Evolutionary conservation across 2,797 vertebrate species (phyloP).

Genomic region (Telmatherina bonti): DNA sequence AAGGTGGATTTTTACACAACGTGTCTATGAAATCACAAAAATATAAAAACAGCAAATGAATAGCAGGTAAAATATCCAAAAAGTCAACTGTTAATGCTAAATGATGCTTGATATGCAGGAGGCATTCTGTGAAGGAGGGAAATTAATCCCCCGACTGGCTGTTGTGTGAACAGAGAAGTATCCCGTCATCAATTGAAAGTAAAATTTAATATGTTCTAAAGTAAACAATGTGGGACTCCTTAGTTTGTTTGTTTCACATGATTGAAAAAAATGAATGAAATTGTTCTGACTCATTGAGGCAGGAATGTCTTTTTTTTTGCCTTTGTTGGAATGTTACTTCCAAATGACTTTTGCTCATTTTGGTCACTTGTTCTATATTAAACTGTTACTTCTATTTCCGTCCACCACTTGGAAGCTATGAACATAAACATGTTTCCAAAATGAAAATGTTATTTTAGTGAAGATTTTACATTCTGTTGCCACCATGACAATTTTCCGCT

Average conservation of each 20-base stretch:
- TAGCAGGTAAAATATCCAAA: neutral
- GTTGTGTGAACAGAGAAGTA: neutral
- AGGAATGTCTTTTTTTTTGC: too few relatives aligned
- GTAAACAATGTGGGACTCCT: neutral
- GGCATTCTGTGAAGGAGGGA: neutral
- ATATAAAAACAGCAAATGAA: neutral
- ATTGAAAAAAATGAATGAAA: neutral
- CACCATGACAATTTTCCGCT: neutral
- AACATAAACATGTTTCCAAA: too few relatives aligned
- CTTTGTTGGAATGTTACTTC: too few relatives aligned
- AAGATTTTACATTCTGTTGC: neutral
- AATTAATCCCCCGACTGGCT: neutral
- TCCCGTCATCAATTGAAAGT: neutral
- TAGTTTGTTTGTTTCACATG: neutral
- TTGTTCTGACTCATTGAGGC: too few relatives aligned
- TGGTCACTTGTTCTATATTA: too few relatives aligned
- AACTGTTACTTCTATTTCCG: too few relatives aligned
- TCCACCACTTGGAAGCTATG: too few relatives aligned
- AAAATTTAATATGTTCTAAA: neutral
- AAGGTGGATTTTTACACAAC: neutral
- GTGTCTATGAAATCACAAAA: neutral
- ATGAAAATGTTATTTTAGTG: too few relatives aligned
- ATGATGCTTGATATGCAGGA: neutral
- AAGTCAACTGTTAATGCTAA: neutral
- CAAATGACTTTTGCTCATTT: too few relatives aligned